These are phyloP conservation scores for Leptinotarsa haldemani DNA, from an alignment of 2,888 invertebrate species.

Conservation along the genomic window DNA sequence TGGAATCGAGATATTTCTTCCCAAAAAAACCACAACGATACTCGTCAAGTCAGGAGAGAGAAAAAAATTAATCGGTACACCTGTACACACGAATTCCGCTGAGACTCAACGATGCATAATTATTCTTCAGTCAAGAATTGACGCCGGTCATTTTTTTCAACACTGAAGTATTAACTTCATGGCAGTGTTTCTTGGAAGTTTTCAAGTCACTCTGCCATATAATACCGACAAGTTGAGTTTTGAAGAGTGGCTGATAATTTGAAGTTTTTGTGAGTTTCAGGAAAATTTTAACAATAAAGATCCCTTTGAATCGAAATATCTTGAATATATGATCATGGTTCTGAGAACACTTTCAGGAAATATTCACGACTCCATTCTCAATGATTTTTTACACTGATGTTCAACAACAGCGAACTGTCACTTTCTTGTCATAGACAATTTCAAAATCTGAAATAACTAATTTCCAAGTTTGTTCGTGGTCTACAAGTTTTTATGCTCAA, in stretches of 20 bases:
- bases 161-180: neutral
- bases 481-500: too few relatives aligned
- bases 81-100: conserved; percentile 17
- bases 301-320: too few relatives aligned
- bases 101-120: conserved; percentile 4
- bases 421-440: too few relatives aligned
- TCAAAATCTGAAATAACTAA: too few relatives aligned
- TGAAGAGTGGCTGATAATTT: neutral
- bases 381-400: too few relatives aligned
- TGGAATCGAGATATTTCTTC: conserved; percentile 35
- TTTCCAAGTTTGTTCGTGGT: too few relatives aligned
- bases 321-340: too few relatives aligned
- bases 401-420: too few relatives aligned
- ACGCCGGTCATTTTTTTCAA: neutral
- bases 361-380: too few relatives aligned
- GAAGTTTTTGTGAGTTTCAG: neutral
- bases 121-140: neutral
- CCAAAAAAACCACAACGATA: conserved; percentile 35
- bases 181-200: neutral
- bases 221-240: neutral
- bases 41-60: neutral
- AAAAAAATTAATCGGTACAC: conserved; percentile 19
- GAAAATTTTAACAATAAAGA: too few relatives aligned
- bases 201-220: neutral
- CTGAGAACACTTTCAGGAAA: too few relatives aligned